Evolutionary conservation across 2,113 vertebrate species (phyloP).

Genomic region (Holacanthus passer): DNA sequence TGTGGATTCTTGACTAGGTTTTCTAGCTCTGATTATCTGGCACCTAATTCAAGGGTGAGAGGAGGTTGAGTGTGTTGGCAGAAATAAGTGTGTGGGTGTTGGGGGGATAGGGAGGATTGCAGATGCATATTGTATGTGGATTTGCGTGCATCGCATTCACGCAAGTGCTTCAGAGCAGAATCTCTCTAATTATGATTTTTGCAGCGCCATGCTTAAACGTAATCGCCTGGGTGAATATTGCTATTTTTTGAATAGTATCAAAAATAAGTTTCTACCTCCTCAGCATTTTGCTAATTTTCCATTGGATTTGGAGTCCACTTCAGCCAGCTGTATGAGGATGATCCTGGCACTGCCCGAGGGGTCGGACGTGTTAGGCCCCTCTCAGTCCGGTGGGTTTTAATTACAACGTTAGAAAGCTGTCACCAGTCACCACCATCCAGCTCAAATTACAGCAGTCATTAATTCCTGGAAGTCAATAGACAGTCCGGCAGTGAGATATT

Average conservation of each 20-base stretch:
- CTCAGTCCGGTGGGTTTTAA: slow-evolving; percentile 62
- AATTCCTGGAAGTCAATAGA: slow-evolving; percentile 66
- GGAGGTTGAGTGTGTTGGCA: slow-evolving; percentile 46
- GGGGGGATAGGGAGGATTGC: background rate
- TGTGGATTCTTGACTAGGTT: slow-evolving; percentile 32
- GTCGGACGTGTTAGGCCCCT: slow-evolving; percentile 26
- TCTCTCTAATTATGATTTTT: slow-evolving; percentile 40
- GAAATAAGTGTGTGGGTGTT: slow-evolving; percentile 33
- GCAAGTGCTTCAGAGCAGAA: slow-evolving; percentile 18
- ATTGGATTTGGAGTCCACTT: background rate
- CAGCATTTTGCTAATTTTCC: slow-evolving; percentile 26
- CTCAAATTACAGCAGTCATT: slow-evolving; percentile 74
- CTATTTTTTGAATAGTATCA: slow-evolving; percentile 13
- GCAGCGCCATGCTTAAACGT: slow-evolving; percentile 28
- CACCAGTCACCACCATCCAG: slow-evolving; percentile 57
- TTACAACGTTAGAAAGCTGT: slow-evolving; percentile 68
- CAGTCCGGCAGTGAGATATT: slow-evolving; percentile 38
- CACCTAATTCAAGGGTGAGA: slow-evolving; percentile 62
- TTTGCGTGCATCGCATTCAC: slow-evolving; percentile 34
- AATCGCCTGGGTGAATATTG: slow-evolving; percentile 21
- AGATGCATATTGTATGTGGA: slow-evolving; percentile 34
- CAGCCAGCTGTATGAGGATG: slow-evolving; percentile 11
- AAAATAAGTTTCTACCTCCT: slow-evolving; percentile 26
- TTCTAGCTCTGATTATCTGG: slow-evolving; percentile 56
- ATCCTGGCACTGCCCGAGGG: slow-evolving; percentile 19